phyloP scores from a whole-genome alignment of 1,140 invertebrate species.

The Bicyclus anynana region DNA sequence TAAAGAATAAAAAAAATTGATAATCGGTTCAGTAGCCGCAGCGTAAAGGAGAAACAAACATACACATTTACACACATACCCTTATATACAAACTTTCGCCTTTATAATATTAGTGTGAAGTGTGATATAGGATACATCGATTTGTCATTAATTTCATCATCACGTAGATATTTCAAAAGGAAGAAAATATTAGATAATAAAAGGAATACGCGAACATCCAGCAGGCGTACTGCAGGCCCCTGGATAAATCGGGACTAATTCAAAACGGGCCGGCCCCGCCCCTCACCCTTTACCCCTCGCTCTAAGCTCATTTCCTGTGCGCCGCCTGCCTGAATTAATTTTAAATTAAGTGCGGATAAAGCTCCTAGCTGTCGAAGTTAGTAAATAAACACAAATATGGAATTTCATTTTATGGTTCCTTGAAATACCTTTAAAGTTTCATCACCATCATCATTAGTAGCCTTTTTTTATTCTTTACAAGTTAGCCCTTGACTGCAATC shows the following conservation, averaged over 20 bases:
- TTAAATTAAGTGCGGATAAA: slow-evolving; percentile 80
- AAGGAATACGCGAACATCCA: not conserved
- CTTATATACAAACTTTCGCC: no score
- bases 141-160: no score
- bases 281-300: slow-evolving; percentile 34
- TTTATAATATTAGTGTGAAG: no score
- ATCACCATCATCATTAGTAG: no score
- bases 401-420: not conserved
- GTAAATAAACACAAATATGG: slow-evolving; percentile 25
- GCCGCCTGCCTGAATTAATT: slow-evolving; percentile 80
- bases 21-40: no score
- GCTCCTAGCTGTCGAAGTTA: slow-evolving; percentile 38
- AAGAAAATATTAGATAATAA: not conserved
- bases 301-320: slow-evolving; percentile 79
- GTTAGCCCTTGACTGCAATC: no score
- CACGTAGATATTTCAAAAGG: no score
- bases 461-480: no score
- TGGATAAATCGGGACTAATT: slow-evolving; percentile 51
- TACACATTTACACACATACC: no score
- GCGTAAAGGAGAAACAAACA: no score
- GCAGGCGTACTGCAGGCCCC: not conserved
- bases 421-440: not conserved
- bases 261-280: slow-evolving; percentile 30
- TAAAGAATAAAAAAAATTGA: no score
- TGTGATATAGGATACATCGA: no score